These are phyloP conservation scores for Chloroclysta siterata DNA, from an alignment of 2,888 invertebrate genomes.

Conservation along the genomic window DNA sequence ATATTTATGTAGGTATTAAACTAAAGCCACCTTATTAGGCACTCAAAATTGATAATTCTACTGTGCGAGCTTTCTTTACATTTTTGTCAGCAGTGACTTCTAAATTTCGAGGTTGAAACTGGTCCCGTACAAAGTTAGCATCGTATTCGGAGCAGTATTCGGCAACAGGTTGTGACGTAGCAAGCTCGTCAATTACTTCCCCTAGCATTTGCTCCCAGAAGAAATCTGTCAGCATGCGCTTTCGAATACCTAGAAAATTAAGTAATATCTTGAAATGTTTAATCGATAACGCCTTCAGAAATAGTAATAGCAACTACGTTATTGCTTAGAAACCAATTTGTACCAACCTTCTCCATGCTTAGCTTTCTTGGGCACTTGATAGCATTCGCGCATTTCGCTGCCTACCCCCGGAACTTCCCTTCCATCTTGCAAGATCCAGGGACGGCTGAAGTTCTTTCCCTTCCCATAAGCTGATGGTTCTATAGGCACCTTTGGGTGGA, in stretches of 20 bases:
- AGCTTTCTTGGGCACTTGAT: conserved; percentile 60
- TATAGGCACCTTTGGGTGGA: conserved; percentile 70
- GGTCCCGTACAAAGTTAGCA: conserved; percentile 68
- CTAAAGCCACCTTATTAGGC: too few relatives aligned
- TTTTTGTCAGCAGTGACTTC: conserved; percentile 69
- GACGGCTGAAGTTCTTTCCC: conserved; percentile 69
- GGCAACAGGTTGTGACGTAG: conserved; percentile 61
- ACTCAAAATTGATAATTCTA: neutral
- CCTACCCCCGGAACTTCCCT: conserved; percentile 64
- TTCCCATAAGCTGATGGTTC: conserved; percentile 74
- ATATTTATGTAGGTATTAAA: neutral
- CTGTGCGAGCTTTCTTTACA: conserved; percentile 47
- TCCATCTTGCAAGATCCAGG: conserved; percentile 79
- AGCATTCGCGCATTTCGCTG: conserved; percentile 72
- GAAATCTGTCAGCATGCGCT: conserved; percentile 74
- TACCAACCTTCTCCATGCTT: conserved; percentile 57
- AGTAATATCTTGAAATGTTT: too few relatives aligned
- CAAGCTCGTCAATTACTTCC: conserved; percentile 78
- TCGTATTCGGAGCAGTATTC: conserved; percentile 79
- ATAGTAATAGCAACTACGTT: too few relatives aligned
- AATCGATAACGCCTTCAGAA: too few relatives aligned
- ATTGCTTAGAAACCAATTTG: too few relatives aligned
- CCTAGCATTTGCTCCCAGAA: conserved; percentile 82
- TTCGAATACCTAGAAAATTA: conserved; percentile 65
- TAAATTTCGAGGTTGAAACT: conserved; percentile 71